These are phyloP conservation scores for Folsomia manolachei DNA, from an alignment of 2,888 invertebrate species.

Conservation along the genomic window DNA sequence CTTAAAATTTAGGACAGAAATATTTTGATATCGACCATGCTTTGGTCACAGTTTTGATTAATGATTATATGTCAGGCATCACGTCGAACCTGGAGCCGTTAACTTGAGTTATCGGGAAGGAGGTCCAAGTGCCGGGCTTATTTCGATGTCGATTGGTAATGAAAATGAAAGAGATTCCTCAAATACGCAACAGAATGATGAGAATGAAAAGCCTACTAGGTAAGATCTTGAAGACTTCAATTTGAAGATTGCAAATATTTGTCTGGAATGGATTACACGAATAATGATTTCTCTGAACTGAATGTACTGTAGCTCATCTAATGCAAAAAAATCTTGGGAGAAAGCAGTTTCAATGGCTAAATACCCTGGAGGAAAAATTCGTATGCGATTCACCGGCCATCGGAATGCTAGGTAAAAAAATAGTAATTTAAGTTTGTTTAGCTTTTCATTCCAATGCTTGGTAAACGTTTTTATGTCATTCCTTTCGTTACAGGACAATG, in stretches of 20 bases:
- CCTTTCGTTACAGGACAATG: constrained; percentile 11
- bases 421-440: background rate
- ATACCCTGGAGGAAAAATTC: constrained; percentile 29
- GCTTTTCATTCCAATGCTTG: background rate
- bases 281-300: background rate
- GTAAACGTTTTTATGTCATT: constrained; percentile 15
- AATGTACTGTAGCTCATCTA: constrained; percentile 7
- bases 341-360: background rate
- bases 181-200: background rate
- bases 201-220: constrained; percentile 16
- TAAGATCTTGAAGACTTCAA: background rate
- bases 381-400: constrained; percentile 69
- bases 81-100: constrained; percentile 62
- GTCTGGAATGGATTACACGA: too few species aligned
- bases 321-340: constrained; percentile 8
- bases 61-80: constrained; percentile 55
- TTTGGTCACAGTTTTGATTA: constrained; percentile 2
- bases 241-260: background rate
- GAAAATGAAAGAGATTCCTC: constrained; percentile 53
- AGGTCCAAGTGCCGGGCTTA: constrained; percentile 63
- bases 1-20: background rate
- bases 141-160: constrained; percentile 59
- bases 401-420: constrained; percentile 67
- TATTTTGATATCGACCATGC: background rate
- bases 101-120: constrained; percentile 63